phyloP scores from a whole-genome alignment of 2,113 vertebrate species.

The Spea bombifrons region DNA sequence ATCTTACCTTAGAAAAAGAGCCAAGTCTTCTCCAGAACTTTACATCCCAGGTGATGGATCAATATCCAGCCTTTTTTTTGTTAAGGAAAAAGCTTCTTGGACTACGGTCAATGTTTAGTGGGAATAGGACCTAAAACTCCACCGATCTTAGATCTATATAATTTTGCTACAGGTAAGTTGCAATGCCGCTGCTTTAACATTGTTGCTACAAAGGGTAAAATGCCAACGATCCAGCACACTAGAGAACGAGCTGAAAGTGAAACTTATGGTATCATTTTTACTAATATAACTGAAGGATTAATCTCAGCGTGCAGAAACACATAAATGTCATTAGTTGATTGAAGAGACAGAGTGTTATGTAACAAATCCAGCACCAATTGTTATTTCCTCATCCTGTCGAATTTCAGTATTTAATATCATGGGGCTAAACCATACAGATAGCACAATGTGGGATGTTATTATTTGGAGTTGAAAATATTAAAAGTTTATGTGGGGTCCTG shows the following conservation, averaged over 20 bases:
- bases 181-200: not conserved
- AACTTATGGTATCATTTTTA: constrained; percentile 23
- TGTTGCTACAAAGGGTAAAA: not conserved
- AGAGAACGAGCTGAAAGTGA: constrained; percentile 4
- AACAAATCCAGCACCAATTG: constrained; percentile 34
- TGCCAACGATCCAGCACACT: constrained; percentile 1
- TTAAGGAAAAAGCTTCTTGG: not conserved
- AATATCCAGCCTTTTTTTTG: not conserved
- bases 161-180: not conserved
- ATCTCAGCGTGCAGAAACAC: constrained; percentile 12
- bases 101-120: not conserved
- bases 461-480: not conserved
- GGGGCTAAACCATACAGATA: not conserved
- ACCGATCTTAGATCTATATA: not conserved
- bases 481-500: not conserved
- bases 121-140: not conserved
- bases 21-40: not conserved
- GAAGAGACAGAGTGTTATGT: constrained; percentile 28
- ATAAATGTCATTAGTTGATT: constrained; percentile 46
- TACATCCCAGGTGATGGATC: not conserved
- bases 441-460: not conserved
- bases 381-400: not conserved
- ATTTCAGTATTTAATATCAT: not conserved
- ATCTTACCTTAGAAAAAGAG: constrained; percentile 15
- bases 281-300: constrained; percentile 32